Evolutionary conservation across 2,797 vertebrate genomes (phyloP), one percentile per base, ranked within the genome.

Genomic region (Bryconaethiops microstoma): DNA sequence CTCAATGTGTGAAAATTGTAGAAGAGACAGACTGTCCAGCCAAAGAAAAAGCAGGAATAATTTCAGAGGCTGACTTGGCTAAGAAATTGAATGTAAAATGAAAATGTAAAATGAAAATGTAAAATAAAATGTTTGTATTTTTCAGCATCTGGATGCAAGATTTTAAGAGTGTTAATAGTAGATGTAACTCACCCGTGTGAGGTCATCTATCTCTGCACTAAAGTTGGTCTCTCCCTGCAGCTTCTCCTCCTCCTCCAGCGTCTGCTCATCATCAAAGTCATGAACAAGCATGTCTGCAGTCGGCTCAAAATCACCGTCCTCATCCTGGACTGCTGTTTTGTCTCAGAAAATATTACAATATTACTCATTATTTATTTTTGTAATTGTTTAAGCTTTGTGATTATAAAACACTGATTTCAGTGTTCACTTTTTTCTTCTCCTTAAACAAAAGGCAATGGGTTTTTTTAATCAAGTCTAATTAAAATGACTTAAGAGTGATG

Each of bases 261-360:
- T 99, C 80, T 96, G 94, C 86, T 99, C 98, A 84, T 99, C 98
- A 79, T 99, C 98, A 90, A 96, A 99, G 92, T 99, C 98, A 87
- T 99, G 98, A 86, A 99, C 96, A 78, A 99, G 94, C 97, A 99
- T 99, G 84, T 99, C 98, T 89, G 95, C 97, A 62, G 97, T 95
- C 71, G 97, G 98, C 91, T 99, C 96, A 82, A 99, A 99, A 87
- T 99, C 98, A 92, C 95, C 95, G 94, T 99, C 98, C 85, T 96
- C 83, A 62, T 79, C 96, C 63, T 95, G 96, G 92, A 95, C 91
- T 90, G 94, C 95, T 91, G 96, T 96, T 45, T 45, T 45, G 7
- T 40, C 16, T 45, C n/a, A n/a, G 7, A 59, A 5, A n/a, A 21
- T 8, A 9, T 2, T 1, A 29, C 29, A 29, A 29, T 59, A 21